Evolutionary conservation across 2,113 vertebrate species (phyloP).

Genomic region (Eptatretus burgeri): DNA sequence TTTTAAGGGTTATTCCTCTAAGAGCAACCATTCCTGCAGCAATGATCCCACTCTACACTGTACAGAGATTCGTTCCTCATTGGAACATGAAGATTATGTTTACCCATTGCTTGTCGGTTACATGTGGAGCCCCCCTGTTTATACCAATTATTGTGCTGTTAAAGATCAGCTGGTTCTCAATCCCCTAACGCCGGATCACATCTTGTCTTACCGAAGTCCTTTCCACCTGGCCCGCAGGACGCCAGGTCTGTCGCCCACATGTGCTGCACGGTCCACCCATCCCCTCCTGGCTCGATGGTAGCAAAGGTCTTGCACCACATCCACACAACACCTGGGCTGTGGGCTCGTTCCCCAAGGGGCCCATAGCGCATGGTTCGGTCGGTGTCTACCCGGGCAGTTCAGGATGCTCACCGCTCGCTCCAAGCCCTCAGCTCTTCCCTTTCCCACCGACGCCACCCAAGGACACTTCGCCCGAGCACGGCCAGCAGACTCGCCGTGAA

Average conservation of each 20-base stretch:
- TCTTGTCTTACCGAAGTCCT: neutral
- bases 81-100: too few species aligned
- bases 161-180: neutral
- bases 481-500: neutral
- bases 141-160: too few species aligned
- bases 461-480: neutral
- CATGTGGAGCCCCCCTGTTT: too few species aligned
- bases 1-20: too few species aligned
- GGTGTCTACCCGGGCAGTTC: neutral
- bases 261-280: conserved; percentile 6
- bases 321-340: neutral
- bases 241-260: conserved; percentile 5
- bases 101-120: too few species aligned
- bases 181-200: neutral
- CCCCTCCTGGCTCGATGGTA: neutral
- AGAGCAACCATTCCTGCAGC: too few species aligned
- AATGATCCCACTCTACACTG: too few species aligned
- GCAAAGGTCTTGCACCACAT: neutral
- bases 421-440: neutral
- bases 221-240: conserved; percentile 4
- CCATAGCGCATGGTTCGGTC: too few species aligned
- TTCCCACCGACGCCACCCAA: conserved; percentile 6
- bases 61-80: too few species aligned
- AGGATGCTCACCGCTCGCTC: neutral
- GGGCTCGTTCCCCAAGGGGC: too few species aligned